phyloP scores from a whole-genome alignment of 1,140 invertebrate genomes.

The Centruroides sculpturatus region DNA sequence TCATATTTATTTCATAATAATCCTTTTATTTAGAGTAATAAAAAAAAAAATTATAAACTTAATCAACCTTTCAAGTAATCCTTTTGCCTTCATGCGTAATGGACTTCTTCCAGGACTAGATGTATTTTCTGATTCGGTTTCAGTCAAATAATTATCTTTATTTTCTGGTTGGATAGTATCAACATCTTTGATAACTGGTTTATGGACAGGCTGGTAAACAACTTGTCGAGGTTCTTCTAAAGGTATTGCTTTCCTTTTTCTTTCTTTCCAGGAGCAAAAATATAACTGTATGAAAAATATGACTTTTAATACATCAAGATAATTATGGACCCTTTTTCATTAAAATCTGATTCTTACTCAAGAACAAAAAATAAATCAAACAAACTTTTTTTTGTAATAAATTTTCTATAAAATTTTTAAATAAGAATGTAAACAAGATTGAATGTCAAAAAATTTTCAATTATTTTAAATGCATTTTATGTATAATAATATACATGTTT shows the following conservation, averaged over 20 bases:
- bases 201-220: conserved; percentile 23
- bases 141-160: conserved; percentile 19
- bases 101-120: conserved; percentile 28
- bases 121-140: conserved; percentile 17
- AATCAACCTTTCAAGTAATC: conserved; percentile 30
- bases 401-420: too few relatives aligned
- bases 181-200: conserved; percentile 26
- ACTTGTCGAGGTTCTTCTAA: conserved; percentile 14
- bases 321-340: too few relatives aligned
- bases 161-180: conserved; percentile 26
- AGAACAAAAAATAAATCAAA: too few relatives aligned
- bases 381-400: too few relatives aligned
- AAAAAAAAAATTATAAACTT: too few relatives aligned
- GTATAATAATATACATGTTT: too few relatives aligned
- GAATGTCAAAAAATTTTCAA: too few relatives aligned
- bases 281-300: conserved; percentile 7
- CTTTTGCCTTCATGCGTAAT: conserved; percentile 45
- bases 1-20: too few relatives aligned
- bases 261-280: conserved; percentile 1
- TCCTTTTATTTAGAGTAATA: too few relatives aligned
- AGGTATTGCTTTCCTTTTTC: conserved; percentile 5
- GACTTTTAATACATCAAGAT: not conserved
- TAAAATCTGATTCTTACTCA: too few relatives aligned
- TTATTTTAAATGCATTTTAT: too few relatives aligned
- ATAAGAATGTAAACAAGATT: too few relatives aligned